These are phyloP conservation scores for Mesorhabditis belari DNA, from an alignment of 2,888 invertebrate species.

Conservation along the genomic window DNA sequence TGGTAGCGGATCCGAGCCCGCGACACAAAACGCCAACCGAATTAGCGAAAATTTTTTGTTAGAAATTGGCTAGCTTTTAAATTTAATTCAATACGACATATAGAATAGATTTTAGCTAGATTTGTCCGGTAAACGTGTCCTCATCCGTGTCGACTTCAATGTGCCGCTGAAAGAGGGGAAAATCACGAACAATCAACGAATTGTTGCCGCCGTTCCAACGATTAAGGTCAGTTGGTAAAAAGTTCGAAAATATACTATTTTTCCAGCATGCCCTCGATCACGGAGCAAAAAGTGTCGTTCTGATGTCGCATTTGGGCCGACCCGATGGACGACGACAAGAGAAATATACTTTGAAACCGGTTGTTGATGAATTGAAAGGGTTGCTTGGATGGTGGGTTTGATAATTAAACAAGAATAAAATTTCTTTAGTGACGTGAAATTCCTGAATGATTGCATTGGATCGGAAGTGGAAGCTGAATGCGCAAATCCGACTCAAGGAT, in stretches of 20 bases:
- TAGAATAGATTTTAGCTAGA: slow-evolving; percentile 61
- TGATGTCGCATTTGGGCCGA: slow-evolving; percentile 95
- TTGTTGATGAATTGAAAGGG: slow-evolving; percentile 79
- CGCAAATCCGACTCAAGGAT: slow-evolving; percentile 76
- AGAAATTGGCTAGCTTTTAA: too few species aligned
- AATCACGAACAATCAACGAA: slow-evolving; percentile 87
- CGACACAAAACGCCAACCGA: too few species aligned
- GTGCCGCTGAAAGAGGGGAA: slow-evolving; percentile 88
- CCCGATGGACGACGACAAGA: slow-evolving; percentile 82
- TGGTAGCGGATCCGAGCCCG: too few species aligned
- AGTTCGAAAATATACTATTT: slow-evolving; percentile 57
- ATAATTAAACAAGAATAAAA: background rate
- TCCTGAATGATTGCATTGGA: slow-evolving; percentile 84
- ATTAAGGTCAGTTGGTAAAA: slow-evolving; percentile 32
- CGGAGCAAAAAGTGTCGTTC: slow-evolving; percentile 85
- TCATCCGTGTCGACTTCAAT: slow-evolving; percentile 98
- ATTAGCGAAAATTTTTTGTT: too few species aligned
- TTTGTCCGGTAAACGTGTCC: slow-evolving; percentile 77
- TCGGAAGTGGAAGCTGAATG: slow-evolving; percentile 82
- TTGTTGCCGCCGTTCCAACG: slow-evolving; percentile 47
- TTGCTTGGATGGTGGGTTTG: slow-evolving; percentile 67
- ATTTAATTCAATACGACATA: background rate
- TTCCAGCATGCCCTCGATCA: slow-evolving; percentile 86
- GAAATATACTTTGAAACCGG: slow-evolving; percentile 86
- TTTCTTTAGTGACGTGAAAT: slow-evolving; percentile 56